phyloP scores from a whole-genome alignment of 2,797 vertebrate species.

The Cossypha heuglini region DNA sequence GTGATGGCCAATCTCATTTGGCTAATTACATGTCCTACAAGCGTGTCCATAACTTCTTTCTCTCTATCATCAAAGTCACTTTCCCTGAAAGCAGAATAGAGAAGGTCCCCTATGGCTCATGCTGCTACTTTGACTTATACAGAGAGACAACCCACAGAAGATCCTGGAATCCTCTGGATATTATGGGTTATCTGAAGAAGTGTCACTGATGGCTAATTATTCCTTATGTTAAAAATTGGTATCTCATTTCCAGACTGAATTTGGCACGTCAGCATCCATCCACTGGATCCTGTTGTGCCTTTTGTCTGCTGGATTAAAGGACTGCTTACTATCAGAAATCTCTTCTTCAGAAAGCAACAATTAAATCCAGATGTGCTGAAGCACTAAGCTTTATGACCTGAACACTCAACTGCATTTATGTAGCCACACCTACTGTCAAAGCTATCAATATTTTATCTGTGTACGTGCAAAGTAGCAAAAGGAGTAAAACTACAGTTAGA shows the following conservation, averaged over 20 bases:
- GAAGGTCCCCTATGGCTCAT: neutral
- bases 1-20: neutral
- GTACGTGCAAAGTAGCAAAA: rapidly evolving
- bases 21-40: neutral
- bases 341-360: neutral
- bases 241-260: neutral
- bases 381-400: neutral
- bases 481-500: neutral
- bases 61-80: neutral
- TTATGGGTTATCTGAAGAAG: neutral
- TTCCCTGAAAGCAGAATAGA: neutral
- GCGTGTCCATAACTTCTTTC: neutral
- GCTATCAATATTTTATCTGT: neutral
- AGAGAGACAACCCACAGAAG: neutral
- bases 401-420: neutral
- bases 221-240: neutral
- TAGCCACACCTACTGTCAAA: neutral
- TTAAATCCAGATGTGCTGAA: neutral
- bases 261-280: neutral
- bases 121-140: neutral
- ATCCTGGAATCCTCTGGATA: neutral
- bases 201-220: neutral
- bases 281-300: neutral
- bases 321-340: neutral
- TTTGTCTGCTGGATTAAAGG: neutral